Evolutionary conservation across 2,888 invertebrate species (phyloP).

Genomic region (Tinea semifulvella): DNA sequence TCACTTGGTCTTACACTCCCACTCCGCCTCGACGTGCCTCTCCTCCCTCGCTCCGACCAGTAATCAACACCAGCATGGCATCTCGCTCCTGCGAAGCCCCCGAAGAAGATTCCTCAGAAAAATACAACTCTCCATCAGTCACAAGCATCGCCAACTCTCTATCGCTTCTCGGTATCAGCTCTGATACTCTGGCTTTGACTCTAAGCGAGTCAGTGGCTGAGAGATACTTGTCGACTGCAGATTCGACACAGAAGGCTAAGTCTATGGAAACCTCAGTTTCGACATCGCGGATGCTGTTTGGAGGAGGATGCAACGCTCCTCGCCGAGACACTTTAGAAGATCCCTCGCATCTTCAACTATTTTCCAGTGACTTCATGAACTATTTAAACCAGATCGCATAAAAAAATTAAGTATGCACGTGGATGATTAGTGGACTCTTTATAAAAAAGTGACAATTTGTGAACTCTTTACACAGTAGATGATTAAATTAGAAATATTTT

Average conservation of each 20-base stretch:
- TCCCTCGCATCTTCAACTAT: constrained; percentile 59
- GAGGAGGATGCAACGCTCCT: constrained; percentile 36
- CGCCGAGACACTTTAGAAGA: constrained; percentile 33
- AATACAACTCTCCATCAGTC: constrained; percentile 33
- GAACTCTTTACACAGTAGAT: constrained; percentile 26
- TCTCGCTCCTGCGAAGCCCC: constrained; percentile 26
- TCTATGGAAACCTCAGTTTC: background rate
- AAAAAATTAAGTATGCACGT: constrained; percentile 25
- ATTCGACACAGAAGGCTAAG: background rate
- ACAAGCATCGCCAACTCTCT: constrained; percentile 54
- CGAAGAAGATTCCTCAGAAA: constrained; percentile 24
- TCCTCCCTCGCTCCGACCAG: constrained; percentile 53
- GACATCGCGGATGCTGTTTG: constrained; percentile 18
- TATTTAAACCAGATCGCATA: constrained; percentile 70
- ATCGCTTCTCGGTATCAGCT: constrained; percentile 48
- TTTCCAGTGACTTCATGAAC: constrained; percentile 70
- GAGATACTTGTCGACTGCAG: constrained; percentile 38
- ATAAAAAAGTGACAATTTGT: constrained; percentile 25
- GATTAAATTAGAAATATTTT: background rate
- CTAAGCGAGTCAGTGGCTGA: constrained; percentile 58
- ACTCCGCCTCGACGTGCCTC: constrained; percentile 52
- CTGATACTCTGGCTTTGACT: constrained; percentile 53
- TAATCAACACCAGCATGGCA: constrained; percentile 62
- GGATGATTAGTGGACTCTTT: constrained; percentile 21
- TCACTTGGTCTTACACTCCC: constrained; percentile 51